Conservation (phyloP, 23 tunicate species). For the Clavelina lepadiformis region DNA sequence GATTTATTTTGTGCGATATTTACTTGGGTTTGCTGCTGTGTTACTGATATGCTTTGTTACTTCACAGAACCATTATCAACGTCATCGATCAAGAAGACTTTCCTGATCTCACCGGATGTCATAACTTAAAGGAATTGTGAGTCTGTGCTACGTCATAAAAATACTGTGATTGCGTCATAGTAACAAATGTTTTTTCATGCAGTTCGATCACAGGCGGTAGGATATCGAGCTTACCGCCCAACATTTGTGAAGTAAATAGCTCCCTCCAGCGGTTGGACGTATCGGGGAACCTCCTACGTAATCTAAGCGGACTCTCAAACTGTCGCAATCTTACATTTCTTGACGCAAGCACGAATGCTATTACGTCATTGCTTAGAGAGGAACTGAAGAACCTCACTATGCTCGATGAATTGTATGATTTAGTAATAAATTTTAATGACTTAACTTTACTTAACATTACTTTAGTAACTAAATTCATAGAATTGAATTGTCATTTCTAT, state of each 20-base stretch:
- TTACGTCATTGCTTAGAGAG: conserved; percentile 5
- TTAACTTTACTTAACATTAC: neutral
- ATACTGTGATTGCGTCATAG: too few relatives aligned
- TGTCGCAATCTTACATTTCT: conserved; percentile 41
- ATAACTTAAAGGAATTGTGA: conserved; percentile 44
- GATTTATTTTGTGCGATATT: neutral
- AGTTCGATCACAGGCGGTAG: conserved; percentile 66
- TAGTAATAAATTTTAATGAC: neutral
- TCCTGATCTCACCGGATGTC: conserved; percentile 69
- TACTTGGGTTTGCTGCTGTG: neutral
- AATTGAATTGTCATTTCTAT: neutral
- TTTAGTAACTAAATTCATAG: neutral
- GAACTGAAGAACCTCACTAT: conserved; percentile 41
- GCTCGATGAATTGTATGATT: conserved; percentile 48
- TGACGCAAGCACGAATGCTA: conserved; percentile 33
- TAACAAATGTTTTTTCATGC: conserved; percentile 5
- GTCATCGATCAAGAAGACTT: conserved; percentile 44
- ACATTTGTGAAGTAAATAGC: conserved; percentile 30
- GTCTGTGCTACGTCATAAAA: too few relatives aligned
- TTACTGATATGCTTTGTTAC: neutral
- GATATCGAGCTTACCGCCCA: conserved; percentile 22
- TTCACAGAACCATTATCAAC: conserved; percentile 34
- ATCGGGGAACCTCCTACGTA: conserved; percentile 25
- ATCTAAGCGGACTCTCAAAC: conserved; percentile 25
- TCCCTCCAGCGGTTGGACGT: conserved; percentile 18